A percentile compares a stretch with the other conserved stretches of the same genome.
These are phyloP conservation scores for Amblyornis subalaris DNA, from an alignment of 2,113 vertebrate species.

Conservation along the genomic window DNA sequence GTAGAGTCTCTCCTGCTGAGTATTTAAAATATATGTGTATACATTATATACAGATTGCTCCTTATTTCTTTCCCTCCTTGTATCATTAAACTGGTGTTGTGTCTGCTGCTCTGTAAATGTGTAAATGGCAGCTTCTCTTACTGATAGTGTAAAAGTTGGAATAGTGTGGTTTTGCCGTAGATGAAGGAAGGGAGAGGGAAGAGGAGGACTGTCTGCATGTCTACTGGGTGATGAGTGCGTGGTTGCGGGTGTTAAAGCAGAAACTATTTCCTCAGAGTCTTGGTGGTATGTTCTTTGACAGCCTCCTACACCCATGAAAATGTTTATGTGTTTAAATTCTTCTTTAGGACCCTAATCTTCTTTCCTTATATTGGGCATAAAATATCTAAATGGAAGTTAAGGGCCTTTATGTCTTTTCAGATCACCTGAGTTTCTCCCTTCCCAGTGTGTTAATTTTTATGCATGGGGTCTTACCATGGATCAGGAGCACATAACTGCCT, in stretches of 20 bases:
- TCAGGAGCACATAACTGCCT: background rate
- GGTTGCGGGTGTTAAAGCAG: slow-evolving; percentile 42
- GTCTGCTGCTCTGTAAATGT: slow-evolving; percentile 48
- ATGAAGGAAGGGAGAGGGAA: background rate
- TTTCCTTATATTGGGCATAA: background rate
- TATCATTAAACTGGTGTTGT: slow-evolving; percentile 42
- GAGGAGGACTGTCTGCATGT: slow-evolving; percentile 14
- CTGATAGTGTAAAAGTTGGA: slow-evolving; percentile 26
- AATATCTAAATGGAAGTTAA: background rate
- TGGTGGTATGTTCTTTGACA: slow-evolving; percentile 42
- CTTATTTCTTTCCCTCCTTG: slow-evolving; percentile 13
- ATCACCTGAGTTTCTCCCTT: background rate
- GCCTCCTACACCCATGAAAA: slow-evolving; percentile 47
- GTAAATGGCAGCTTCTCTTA: slow-evolving; percentile 49
- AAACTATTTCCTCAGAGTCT: slow-evolving; percentile 46
- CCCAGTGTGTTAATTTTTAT: background rate
- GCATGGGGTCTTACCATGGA: background rate
- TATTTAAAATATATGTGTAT: slow-evolving; percentile 24
- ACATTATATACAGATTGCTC: background rate
- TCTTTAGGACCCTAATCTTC: slow-evolving; percentile 4
- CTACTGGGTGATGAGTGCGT: slow-evolving; percentile 38
- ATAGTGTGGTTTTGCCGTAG: background rate
- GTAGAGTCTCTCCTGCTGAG: background rate
- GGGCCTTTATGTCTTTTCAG: background rate
- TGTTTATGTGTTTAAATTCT: slow-evolving; percentile 25